A percentile compares a stretch with the other conserved stretches of the same genome.
phyloP scores from a whole-genome alignment of 2,113 vertebrate species.

The Cyprinodon tularosa region DNA sequence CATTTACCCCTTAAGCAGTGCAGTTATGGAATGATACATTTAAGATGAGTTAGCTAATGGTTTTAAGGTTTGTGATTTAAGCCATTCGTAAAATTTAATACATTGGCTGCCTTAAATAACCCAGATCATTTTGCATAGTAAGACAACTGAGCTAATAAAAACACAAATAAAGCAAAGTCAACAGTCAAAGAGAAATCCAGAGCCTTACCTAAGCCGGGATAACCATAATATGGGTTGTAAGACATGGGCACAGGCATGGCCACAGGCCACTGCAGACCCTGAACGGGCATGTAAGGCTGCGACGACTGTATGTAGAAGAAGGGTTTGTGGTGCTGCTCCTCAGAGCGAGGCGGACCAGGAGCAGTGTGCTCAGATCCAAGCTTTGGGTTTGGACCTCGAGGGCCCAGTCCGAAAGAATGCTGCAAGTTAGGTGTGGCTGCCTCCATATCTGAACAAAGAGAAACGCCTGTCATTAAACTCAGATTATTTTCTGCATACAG shows the following conservation, averaged over 20 bases:
- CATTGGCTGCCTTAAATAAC: no score
- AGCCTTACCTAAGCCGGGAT: constrained; percentile 70
- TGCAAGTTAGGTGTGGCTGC: constrained; percentile 44
- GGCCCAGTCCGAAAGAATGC: constrained; percentile 35
- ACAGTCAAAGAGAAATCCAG: neutral
- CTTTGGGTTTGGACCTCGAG: constrained; percentile 38
- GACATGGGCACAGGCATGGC: constrained; percentile 64
- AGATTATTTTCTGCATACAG: neutral
- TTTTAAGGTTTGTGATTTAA: no score
- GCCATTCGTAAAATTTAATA: no score
- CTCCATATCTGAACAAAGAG: constrained; percentile 62
- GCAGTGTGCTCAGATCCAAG: constrained; percentile 31
- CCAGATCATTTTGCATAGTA: no score
- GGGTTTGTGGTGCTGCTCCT: constrained; percentile 69
- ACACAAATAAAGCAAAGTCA: no score
- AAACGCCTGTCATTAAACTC: neutral
- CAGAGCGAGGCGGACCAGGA: constrained; percentile 43
- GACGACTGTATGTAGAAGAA: constrained; percentile 77
- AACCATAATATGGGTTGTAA: constrained; percentile 75
- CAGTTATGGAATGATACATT: no score
- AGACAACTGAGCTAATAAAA: no score
- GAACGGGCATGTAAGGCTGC: constrained; percentile 76
- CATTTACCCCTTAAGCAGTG: no score
- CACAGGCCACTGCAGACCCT: constrained; percentile 78
- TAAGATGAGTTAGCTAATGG: no score